Evolutionary conservation across 2,797 vertebrate genomes (phyloP), one percentile per base, ranked within the genome.

Genomic region (Nasua narica): DNA sequence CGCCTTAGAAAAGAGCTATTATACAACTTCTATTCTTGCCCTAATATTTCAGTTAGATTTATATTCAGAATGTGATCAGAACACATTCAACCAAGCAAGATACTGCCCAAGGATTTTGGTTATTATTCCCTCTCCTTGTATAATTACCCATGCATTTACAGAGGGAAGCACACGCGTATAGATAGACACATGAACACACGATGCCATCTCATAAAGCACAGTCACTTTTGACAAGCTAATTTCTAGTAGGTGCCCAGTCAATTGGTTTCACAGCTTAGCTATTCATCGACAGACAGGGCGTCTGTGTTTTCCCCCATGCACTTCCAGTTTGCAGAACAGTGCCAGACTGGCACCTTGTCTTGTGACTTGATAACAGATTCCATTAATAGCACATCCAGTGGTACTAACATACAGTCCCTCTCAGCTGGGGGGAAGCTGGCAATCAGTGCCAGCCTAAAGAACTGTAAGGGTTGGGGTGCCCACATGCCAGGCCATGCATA

Each of bases 241-340:
- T 98, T 93, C 91, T 97, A 96, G 91, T 84, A 95, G 97, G 56
- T 96, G 82, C 97, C 96, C 97, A 96, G 89, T 96, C 97, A 96
- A 54, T 95, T 94, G 76, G 85, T 94, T 96, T 98, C 95, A 95
- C 95, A 95, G 97, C 92, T 98, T 98, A 97, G 97, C 96, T 98
- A 95, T 97, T 98, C 98, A 97, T 87, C 0, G 90, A 95, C 95
- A 98, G 98, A 98, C 88, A 89, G 94, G 65, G 79, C 96, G 96
- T 87, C 97, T 98, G 56, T 96, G 95, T 97, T 98, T 74, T 82
- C 79, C 88, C 78, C 86, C 72, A 72, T 97, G 84, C 56, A 97
- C 94, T 92, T 96, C 97, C 96, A 98, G 97, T 91, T 67, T 88
- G 94, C 89, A 96, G 94, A 82, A 43, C 29, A 88, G 95, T 97